Base-by-base conservation (phyloP, 2,888 invertebrate species). In the Drosophila mulleri region DNA sequence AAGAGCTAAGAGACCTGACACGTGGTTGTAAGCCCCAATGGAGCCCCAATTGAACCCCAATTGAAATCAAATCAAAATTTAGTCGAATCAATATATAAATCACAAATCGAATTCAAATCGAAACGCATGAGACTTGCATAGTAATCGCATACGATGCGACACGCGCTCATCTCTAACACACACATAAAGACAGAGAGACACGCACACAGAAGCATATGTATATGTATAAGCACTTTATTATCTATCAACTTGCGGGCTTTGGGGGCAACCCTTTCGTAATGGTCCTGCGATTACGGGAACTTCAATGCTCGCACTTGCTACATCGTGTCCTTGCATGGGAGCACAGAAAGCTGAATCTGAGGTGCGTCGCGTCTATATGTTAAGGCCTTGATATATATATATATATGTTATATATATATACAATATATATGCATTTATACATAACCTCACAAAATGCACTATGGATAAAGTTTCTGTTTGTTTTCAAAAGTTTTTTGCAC, bases 181-280 rank as follows among this genome's bases (percentile, higher is more conserved):
- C 35, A 4, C 29, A 29, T 2, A 29, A 1, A 29, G 29, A 26
- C 1, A 20, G n/a, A 45, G 35, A 12, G 23, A 35, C n/a, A n/a
- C 12, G 11, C 56, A 14, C 18, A 20, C 56, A 20, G 16, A 12
- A 3, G 20, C 32, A 56, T 23, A 37, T 32, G 18, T 53, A 37
- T 32, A 42, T 53, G 45, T 35, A 26, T 37, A 48, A 20, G 12
- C 42, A 39, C 18, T 59, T 62, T 60, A 32, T 77, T 65, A 68
- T 67, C 47, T 68, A 37, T 73, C 68, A 60, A 61, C 41, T 48
- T 26, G 18, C 45, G 11, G 39, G 37, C n/a, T 1, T 1, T n/a
- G 54, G 54, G 56, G 42, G 48, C 63, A 76, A 76, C 78, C 78
- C 78, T 73, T 76, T 65, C n/a, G 54, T 16, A 47, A 44, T 39